Percentiles rank a stretch among this genome's conserved stretches.
Conservation (phyloP, 2,113 vertebrate genomes). For the Fukomys damarensis region DNA sequence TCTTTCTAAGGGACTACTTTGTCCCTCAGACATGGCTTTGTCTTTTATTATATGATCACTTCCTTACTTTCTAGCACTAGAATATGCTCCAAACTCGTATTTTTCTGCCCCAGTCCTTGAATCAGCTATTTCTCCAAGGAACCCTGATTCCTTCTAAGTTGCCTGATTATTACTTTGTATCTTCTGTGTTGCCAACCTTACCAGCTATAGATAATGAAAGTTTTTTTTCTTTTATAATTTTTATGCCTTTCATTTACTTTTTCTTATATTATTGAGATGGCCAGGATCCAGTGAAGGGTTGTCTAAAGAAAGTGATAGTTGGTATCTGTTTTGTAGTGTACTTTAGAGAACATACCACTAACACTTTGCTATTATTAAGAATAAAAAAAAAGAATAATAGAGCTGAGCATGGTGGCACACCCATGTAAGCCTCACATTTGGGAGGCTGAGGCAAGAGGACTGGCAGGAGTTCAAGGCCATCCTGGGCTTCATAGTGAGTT, state of each 20-base stretch:
- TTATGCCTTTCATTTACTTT: constrained; percentile 32
- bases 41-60: constrained; percentile 30
- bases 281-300: background rate
- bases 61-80: background rate
- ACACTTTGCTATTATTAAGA: constrained; percentile 27
- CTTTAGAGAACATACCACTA: constrained; percentile 42
- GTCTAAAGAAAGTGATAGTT: constrained; percentile 26
- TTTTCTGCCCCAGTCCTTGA: constrained; percentile 5
- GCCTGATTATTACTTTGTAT: constrained; percentile 43
- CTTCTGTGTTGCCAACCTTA: constrained; percentile 29
- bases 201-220: constrained; percentile 29
- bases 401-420: background rate
- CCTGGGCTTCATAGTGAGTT: no score
- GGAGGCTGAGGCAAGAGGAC: background rate
- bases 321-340: background rate
- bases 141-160: constrained; percentile 18
- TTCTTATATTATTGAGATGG: constrained; percentile 22
- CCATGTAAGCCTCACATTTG: background rate
- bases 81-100: background rate
- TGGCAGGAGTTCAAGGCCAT: background rate
- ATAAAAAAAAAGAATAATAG: background rate
- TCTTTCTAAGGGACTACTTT: background rate
- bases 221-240: constrained; percentile 53
- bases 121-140: constrained; percentile 26
- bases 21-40: background rate